phyloP scores from a whole-genome alignment of 2,797 vertebrate genomes.

The Anguilla obscura region DNA sequence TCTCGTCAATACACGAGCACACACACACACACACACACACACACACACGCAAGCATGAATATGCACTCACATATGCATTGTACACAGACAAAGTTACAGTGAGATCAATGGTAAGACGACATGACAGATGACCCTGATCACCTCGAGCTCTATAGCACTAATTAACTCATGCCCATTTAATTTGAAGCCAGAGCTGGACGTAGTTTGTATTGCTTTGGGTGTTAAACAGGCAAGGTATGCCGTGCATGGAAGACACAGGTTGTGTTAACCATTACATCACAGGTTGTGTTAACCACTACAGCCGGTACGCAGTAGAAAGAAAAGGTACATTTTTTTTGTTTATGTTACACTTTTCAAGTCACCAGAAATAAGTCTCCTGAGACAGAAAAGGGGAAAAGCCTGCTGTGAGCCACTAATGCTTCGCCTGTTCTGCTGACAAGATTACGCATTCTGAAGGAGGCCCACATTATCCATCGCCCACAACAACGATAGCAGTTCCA shows the following conservation, averaged over 20 bases:
- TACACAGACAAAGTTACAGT: neutral
- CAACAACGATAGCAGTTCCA: constrained; percentile 36
- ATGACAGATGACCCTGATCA: neutral
- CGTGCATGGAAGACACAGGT: neutral
- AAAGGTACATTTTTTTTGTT: neutral
- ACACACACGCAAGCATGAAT: constrained; percentile 22
- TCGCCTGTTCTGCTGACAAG: neutral
- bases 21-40: constrained; percentile 7
- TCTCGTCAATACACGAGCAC: neutral
- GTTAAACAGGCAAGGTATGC: neutral
- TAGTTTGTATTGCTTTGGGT: neutral
- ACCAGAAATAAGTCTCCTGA: neutral
- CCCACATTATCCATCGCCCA: constrained; percentile 45
- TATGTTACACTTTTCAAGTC: neutral
- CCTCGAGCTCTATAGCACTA: neutral
- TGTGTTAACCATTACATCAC: neutral
- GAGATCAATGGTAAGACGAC: neutral
- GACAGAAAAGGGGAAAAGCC: neutral
- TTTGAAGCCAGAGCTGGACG: no score
- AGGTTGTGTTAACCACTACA: neutral
- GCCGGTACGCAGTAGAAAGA: neutral
- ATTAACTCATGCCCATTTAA: neutral
- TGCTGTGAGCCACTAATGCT: neutral
- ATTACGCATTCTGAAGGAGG: constrained; percentile 42
- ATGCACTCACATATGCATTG: constrained; percentile 20